Evolutionary conservation across 2,888 invertebrate species (phyloP).

Genomic region (Stenodera caucasica): DNA sequence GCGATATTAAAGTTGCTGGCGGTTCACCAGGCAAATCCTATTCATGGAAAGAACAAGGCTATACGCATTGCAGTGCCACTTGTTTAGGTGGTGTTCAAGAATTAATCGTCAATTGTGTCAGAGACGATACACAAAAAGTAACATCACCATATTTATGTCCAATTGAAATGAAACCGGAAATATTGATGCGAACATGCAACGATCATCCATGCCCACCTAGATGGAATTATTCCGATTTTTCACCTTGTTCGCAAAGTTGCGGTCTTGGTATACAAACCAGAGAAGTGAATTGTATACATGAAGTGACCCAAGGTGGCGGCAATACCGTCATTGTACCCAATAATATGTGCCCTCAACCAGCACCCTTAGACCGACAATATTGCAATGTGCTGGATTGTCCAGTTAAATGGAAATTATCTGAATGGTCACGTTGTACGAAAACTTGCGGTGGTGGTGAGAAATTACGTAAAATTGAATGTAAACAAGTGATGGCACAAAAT

Average conservation of each 20-base stretch:
- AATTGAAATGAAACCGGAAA: constrained; percentile 84
- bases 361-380: constrained; percentile 84
- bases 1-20: constrained; percentile 41
- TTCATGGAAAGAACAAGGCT: constrained; percentile 87
- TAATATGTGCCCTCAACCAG: constrained; percentile 89
- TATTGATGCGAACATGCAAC: constrained; percentile 87
- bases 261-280: constrained; percentile 92
- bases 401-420: constrained; percentile 82
- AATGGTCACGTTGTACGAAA: constrained; percentile 91
- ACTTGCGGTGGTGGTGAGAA: constrained; percentile 93
- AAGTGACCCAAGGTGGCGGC: constrained; percentile 82
- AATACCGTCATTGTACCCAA: constrained; percentile 93
- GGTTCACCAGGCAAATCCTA: constrained; percentile 72
- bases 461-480: constrained; percentile 81
- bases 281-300: constrained; percentile 85
- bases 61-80: constrained; percentile 91
- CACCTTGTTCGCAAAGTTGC: constrained; percentile 88
- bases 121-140: constrained; percentile 83
- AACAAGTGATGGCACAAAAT: constrained; percentile 92
- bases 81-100: constrained; percentile 90
- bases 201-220: constrained; percentile 94
- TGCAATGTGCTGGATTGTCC: constrained; percentile 95
- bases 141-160: constrained; percentile 88
- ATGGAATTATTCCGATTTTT: constrained; percentile 90
- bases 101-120: constrained; percentile 83